Evolutionary conservation across 92 coral and sea anemone species (phyloP), one percentile per base, ranked within the genome.

Genomic region (Epizoanthus illoricatus): DNA sequence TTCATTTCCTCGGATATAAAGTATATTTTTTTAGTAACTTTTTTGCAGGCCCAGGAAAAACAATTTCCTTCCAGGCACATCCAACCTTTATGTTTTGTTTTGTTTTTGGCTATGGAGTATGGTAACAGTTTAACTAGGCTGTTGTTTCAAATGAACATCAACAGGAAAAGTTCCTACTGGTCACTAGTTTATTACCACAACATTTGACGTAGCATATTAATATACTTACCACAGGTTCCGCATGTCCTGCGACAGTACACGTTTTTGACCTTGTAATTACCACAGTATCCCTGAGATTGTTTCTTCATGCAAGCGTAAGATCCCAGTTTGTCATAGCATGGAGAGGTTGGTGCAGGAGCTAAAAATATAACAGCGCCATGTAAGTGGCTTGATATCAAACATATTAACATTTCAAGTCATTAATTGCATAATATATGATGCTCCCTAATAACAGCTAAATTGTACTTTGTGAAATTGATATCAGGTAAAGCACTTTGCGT

Each of bases 161-260:
- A 4, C 18, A 19, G n/a, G 7, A 24, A 65, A 0, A 12, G 13
- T 65, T 65, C 15, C 8, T 28, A 3, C 0, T 10, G 17, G 5
- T 65, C 4, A 28, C 15, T 16, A 12, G 33, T 28, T 65, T 28
- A 15, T 28, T 12, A 0, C 2, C 1, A 28, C 28, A 19, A 64
- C 5, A 7, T 36, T 68, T 36, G 45, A 4, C 19, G 19, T 36
- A n/a, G 10, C 18, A 28, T 43, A 28, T 6, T 6, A 40, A 19
- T 13, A 52, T 4, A 42, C 82, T 78, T 62, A 78, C 82, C 82
- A 62, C 82, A 78, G 13, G 82, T 11, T 3, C 71, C 71, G 45
- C 82, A 78, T 2, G 82, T 78, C 21, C 71, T 63, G 21, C 59
- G 69, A 61, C 82, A 78, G 71, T 42, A 21, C 59, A 17, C 36